Evolutionary conservation across 1,140 invertebrate genomes (phyloP).

Genomic region (Bradysia coprophila): DNA sequence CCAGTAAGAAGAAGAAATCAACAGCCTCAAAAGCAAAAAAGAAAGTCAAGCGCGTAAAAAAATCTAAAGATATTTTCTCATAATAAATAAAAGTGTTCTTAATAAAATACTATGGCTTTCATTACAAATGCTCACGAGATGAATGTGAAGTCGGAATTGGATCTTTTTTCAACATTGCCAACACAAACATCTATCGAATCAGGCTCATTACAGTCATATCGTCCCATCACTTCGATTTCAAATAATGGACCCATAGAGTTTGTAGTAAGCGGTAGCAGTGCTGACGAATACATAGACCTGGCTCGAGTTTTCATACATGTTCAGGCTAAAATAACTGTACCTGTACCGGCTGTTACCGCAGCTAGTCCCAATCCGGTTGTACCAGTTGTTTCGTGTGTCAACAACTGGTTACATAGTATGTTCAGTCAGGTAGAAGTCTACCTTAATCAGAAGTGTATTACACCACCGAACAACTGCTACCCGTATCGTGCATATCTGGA

Average conservation of each 20-base stretch:
- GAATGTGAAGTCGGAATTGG: background rate
- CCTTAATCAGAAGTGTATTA: background rate
- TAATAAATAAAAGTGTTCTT: too few species aligned
- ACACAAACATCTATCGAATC: background rate
- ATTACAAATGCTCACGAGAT: background rate
- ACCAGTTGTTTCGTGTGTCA: too few species aligned
- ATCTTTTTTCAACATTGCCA: background rate
- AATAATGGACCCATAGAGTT: background rate
- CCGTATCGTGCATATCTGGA: background rate
- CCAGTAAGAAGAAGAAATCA: too few species aligned
- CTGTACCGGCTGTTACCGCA: background rate
- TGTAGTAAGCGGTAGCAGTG: background rate
- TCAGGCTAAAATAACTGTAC: background rate
- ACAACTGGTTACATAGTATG: background rate
- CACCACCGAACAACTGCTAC: background rate
- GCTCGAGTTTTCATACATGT: background rate
- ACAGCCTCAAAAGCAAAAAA: too few species aligned
- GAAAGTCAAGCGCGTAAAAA: too few species aligned
- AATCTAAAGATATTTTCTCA: too few species aligned
- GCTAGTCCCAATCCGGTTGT: background rate
- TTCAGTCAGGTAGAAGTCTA: background rate
- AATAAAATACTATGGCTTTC: too few species aligned
- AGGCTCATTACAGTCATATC: background rate
- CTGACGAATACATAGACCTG: background rate
- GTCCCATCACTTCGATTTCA: background rate